Evolutionary conservation across 2,888 invertebrate genomes (phyloP).

Genomic region (Pterostichus niger): DNA sequence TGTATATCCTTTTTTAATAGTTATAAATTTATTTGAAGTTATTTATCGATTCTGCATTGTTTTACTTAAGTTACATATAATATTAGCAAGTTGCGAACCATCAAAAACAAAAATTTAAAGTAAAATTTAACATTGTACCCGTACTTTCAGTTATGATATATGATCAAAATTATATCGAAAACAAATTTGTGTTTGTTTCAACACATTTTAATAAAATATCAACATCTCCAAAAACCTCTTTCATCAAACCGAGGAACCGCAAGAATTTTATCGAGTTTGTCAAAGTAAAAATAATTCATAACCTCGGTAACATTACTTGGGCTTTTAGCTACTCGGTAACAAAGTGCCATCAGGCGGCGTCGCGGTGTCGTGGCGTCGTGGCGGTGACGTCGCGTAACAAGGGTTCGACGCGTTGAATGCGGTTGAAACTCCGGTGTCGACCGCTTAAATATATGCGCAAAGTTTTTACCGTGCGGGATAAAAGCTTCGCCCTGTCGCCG

Average conservation of each 20-base stretch:
- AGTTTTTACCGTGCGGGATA: slow-evolving; percentile 57
- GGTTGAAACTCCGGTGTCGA: slow-evolving; percentile 45
- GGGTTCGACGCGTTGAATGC: slow-evolving; percentile 58
- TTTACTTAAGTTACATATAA: too few relatives aligned
- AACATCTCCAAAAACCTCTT: not conserved
- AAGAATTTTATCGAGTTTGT: slow-evolving; percentile 16
- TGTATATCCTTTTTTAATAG: too few relatives aligned
- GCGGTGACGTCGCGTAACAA: slow-evolving; percentile 47
- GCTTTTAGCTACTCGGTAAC: slow-evolving; percentile 38
- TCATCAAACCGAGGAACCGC: not conserved
- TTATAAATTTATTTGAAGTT: too few relatives aligned
- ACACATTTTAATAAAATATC: too few relatives aligned
- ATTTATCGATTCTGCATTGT: too few relatives aligned
- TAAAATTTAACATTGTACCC: too few relatives aligned
- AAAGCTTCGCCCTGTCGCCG: slow-evolving; percentile 39
- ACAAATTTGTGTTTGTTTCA: too few relatives aligned
- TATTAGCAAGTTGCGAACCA: too few relatives aligned
- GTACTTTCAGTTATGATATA: too few relatives aligned
- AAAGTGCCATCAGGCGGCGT: slow-evolving; percentile 33
- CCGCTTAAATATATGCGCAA: slow-evolving; percentile 61
- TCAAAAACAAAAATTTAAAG: too few relatives aligned
- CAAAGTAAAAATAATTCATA: slow-evolving; percentile 55
- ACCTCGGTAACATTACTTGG: slow-evolving; percentile 15
- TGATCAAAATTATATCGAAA: too few relatives aligned
- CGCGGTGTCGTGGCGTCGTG: not conserved